phyloP scores from a whole-genome alignment of 2,797 vertebrate species.

The Neopelma chrysocephalum region DNA sequence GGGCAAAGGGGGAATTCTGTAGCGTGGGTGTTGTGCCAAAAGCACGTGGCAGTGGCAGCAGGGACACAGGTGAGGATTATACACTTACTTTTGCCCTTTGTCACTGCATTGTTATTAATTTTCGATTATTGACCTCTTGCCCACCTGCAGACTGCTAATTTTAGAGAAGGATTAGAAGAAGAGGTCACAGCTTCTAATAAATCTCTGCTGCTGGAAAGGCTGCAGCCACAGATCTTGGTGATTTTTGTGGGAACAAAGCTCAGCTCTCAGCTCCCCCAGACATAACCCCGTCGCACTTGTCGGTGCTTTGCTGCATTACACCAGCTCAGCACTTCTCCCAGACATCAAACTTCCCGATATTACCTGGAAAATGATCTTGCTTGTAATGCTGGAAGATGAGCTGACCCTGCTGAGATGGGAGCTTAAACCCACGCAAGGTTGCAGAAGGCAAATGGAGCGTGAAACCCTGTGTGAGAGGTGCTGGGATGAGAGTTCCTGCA shows the following conservation, averaged over 20 bases:
- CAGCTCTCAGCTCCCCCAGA: neutral
- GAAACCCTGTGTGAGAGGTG: neutral
- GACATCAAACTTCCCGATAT: neutral
- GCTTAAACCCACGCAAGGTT: accelerated
- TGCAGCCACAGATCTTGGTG: neutral
- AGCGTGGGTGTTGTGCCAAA: neutral
- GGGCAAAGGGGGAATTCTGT: accelerated
- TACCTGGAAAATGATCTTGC: neutral
- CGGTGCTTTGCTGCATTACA: neutral
- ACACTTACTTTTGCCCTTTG: neutral
- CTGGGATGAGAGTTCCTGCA: neutral
- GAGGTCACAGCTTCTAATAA: neutral
- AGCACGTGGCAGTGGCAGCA: neutral
- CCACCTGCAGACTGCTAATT: neutral
- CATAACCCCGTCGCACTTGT: neutral
- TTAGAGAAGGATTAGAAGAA: neutral
- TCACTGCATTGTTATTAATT: neutral
- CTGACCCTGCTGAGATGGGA: neutral
- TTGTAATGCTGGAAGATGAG: neutral
- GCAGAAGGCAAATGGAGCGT: neutral
- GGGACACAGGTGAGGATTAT: neutral
- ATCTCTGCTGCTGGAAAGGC: neutral
- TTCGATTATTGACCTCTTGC: neutral
- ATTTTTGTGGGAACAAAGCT: neutral
- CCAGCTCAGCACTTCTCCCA: neutral